Base-by-base conservation (phyloP, 2,113 vertebrate genomes). In the Gobio gobio region DNA sequence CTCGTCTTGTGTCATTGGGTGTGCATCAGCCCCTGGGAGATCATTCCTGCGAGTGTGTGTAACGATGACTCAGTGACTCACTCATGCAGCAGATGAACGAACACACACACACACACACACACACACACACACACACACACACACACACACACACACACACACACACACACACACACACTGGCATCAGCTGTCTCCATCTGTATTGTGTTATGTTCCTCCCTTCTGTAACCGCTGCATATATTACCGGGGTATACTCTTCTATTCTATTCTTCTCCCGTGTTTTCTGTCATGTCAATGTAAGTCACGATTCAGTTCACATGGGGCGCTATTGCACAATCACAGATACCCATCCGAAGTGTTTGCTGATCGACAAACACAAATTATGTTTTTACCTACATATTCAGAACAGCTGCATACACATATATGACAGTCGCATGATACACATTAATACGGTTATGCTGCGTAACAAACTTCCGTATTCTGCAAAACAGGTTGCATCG, bases 21-120 rank as follows among this genome's bases (percentile, higher is more conserved):
- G 80, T 83, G 85, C 73, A 22, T 54, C 26, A 45, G 26, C 82
- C 36, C 63, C 51, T 45, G 22, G 63, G 66, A 63, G 77, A 84
- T 73, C 51, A 75, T 29, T 85, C 72, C 72, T 75, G 40, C 22
- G 10, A 61, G 61, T 77, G 72, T 86, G 68, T 82, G 70, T 68
- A 59, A 83, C 82, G 83, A 82, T 73, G 79, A 86, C 85, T 89
- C 87, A 88, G 74, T 83, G 78, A 83, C 85, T 89, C 88, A 90
- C 64, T 83, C 61, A 82, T 80, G 85, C 72, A 80, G 74, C 87
- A 83, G 24, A 83, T 47, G 51, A 24, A 86, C 36, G 24, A 16
- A 85, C 75, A 80, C 83, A 74, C 51, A 76, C 75, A 75, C 79
- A 83, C 43, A 78, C 82, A 24, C 73, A 73, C 49, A 73, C 77